phyloP scores from a whole-genome alignment of 2,888 invertebrate species.

The Chloroclysta siterata region DNA sequence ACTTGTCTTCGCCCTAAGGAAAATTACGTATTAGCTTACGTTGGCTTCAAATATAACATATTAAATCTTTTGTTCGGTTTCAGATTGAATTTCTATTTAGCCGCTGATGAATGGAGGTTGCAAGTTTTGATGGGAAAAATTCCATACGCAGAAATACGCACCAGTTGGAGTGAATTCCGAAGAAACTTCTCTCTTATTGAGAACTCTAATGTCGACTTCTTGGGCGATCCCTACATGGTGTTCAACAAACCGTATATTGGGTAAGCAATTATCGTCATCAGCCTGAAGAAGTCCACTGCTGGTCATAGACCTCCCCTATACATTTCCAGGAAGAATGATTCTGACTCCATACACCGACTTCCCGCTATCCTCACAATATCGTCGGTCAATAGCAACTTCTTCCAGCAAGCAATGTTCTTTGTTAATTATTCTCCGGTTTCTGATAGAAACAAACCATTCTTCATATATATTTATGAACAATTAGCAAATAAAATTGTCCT shows the following conservation, averaged over 20 bases:
- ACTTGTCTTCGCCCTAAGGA: no score
- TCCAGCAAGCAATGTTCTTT: no score
- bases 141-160: conserved; percentile 61
- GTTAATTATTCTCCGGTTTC: neutral
- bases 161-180: conserved; percentile 82
- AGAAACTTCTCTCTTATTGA: conserved; percentile 75
- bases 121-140: conserved; percentile 71
- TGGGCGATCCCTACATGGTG: conserved; percentile 79
- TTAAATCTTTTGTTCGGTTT: conserved; percentile 32
- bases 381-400: no score
- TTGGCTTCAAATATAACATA: no score
- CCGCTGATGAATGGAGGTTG: conserved; percentile 84
- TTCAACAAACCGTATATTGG: conserved; percentile 84
- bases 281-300: no score
- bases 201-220: conserved; percentile 75
- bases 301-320: no score
- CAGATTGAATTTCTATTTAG: conserved; percentile 83
- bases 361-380: no score
- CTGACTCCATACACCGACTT: no score
- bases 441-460: neutral
- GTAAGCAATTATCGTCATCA: conserved; percentile 53
- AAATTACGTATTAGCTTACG: no score
- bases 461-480: neutral
- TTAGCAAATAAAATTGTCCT: neutral
- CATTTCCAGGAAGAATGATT: no score